Conservation (phyloP, 1,140 invertebrate genomes). For the Leptopilina clavipes region DNA sequence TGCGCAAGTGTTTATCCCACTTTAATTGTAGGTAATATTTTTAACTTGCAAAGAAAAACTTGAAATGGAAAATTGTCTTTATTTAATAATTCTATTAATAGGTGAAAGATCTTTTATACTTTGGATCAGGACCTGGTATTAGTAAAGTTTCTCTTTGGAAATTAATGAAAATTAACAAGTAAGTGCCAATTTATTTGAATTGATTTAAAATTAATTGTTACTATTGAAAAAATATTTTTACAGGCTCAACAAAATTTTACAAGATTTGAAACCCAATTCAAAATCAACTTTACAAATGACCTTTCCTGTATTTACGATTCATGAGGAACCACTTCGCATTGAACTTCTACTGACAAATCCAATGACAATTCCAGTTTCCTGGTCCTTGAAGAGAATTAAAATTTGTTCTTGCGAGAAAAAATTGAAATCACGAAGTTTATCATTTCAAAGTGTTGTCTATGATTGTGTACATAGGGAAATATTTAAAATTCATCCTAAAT, state of each 20-base stretch:
- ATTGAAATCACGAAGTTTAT: constrained; percentile 45
- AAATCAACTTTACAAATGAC: constrained; percentile 44
- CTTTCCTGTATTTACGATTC: constrained; percentile 45
- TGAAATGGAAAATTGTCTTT: too few relatives aligned
- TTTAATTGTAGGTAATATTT: constrained; percentile 55
- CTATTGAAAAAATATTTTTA: not conserved
- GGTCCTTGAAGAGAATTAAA: constrained; percentile 53
- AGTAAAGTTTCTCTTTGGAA: constrained; percentile 62
- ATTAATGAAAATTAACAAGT: constrained; percentile 59
- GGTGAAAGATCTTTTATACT: constrained; percentile 60
- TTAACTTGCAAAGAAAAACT: not conserved
- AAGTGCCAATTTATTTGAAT: too few relatives aligned
- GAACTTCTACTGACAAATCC: constrained; percentile 59
- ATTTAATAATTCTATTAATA: too few relatives aligned
- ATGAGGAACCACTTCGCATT: constrained; percentile 51
- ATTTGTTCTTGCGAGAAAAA: constrained; percentile 55
- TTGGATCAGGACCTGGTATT: constrained; percentile 43
- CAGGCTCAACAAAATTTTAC: constrained; percentile 59
- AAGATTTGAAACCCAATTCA: constrained; percentile 48
- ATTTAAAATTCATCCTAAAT: constrained; percentile 51
- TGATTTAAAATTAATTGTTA: too few relatives aligned
- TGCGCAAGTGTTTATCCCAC: constrained; percentile 59
- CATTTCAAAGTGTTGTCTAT: constrained; percentile 37
- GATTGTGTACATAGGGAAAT: constrained; percentile 56
- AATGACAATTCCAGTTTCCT: constrained; percentile 40